Evolutionary conservation across 2,888 invertebrate species (phyloP).

Genomic region (Uloborus plumipes): DNA sequence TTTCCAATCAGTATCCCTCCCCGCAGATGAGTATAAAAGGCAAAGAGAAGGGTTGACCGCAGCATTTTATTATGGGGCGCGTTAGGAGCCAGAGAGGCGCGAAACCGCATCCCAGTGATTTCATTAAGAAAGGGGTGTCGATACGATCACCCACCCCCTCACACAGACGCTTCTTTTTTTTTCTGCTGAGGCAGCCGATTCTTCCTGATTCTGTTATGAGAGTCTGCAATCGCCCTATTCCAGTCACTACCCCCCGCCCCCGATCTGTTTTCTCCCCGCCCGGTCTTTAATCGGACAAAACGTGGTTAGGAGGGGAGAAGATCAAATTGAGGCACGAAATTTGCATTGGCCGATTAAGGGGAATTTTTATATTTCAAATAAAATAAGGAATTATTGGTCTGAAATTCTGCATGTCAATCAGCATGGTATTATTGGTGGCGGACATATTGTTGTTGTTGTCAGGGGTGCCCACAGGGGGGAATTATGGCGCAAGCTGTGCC

Average conservation of each 20-base stretch:
- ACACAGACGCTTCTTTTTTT: conserved; percentile 20
- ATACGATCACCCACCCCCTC: conserved; percentile 27
- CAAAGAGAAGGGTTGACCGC: conserved; percentile 42
- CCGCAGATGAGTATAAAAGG: conserved; percentile 31
- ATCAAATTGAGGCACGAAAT: conserved; percentile 25
- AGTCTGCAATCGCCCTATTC: conserved; percentile 11
- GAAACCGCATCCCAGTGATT: conserved; percentile 55
- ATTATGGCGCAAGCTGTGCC: no score
- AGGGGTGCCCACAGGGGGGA: no score
- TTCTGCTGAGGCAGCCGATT: conserved; percentile 61
- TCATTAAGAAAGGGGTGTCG: conserved; percentile 62
- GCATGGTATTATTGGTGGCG: no score
- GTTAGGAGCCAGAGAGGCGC: conserved; percentile 54
- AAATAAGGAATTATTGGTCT: no score
- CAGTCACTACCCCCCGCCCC: conserved; percentile 4
- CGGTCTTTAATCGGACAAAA: conserved; percentile 46
- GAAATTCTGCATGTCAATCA: no score
- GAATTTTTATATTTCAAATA: no score
- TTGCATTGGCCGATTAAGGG: no score
- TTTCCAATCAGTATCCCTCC: no score
- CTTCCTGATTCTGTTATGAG: conserved; percentile 54
- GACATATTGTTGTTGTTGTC: no score
- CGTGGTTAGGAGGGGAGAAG: conserved; percentile 15
- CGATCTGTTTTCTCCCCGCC: neutral
- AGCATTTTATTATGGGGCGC: conserved; percentile 60